Conservation (phyloP, 2,888 invertebrate species). For the Dicranocentrus wangi region DNA sequence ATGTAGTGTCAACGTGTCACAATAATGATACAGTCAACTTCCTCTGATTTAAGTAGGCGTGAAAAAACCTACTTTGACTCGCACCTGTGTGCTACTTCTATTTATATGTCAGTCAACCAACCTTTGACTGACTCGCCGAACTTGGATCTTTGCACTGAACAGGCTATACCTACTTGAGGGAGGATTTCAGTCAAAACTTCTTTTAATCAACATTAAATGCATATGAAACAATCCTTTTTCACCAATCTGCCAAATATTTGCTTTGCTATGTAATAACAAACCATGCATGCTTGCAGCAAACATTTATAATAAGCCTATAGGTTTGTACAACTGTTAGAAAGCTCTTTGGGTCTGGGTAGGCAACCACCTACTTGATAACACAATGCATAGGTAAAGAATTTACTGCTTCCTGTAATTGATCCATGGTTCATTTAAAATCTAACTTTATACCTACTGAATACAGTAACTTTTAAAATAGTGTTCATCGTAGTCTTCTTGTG, state of each 20-base stretch:
- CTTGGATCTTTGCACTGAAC: no score
- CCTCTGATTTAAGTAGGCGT: slow-evolving; percentile 56
- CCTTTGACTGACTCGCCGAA: slow-evolving; percentile 29
- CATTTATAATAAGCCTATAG: no score
- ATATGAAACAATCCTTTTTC: slow-evolving; percentile 11
- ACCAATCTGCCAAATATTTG: no score
- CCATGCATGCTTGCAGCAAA: no score
- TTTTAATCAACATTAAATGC: neutral
- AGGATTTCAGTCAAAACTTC: neutral
- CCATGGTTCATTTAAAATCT: slow-evolving; percentile 42
- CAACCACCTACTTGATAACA: no score
- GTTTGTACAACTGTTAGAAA: no score
- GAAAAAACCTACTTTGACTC: slow-evolving; percentile 57
- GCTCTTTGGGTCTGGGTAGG: no score
- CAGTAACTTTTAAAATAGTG: no score
- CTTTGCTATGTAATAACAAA: no score
- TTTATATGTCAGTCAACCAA: slow-evolving; percentile 47
- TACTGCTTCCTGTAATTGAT: slow-evolving; percentile 41
- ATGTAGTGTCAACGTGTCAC: slow-evolving; percentile 52
- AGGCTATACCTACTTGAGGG: no score
- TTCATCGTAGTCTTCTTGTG: no score
- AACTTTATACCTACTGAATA: neutral
- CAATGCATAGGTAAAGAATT: no score
- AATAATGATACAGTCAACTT: slow-evolving; percentile 44
- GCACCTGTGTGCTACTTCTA: slow-evolving; percentile 49